These are phyloP conservation scores for Brienomyrus brachyistius DNA, from an alignment of 2,113 vertebrate species.

Conservation along the genomic window DNA sequence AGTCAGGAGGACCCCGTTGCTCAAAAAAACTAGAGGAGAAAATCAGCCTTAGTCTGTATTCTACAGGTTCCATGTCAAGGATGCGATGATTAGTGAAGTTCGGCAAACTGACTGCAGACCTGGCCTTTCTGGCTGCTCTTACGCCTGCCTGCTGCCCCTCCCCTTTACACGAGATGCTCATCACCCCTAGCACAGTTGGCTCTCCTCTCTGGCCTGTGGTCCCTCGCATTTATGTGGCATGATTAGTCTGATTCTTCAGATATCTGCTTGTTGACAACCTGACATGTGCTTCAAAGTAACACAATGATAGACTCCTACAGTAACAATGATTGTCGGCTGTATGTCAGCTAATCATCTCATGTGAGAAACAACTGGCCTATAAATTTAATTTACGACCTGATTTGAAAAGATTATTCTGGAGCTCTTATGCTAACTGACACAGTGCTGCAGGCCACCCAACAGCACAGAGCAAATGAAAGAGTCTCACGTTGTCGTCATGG, in stretches of 20 bases:
- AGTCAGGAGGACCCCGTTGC: not conserved
- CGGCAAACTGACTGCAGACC: not conserved
- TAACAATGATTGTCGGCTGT: not conserved
- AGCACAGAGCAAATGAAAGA: not conserved
- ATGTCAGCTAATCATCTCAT: not conserved
- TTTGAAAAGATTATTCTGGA: not conserved
- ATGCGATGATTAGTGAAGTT: not conserved
- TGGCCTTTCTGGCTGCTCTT: not conserved
- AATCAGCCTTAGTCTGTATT: not conserved
- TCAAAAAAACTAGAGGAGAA: not conserved
- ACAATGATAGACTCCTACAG: not conserved
- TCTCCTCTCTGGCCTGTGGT: not conserved
- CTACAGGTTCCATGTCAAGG: not conserved
- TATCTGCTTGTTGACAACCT: not conserved
- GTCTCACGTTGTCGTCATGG: slow-evolving; percentile 74
- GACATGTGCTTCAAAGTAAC: not conserved
- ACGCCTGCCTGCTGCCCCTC: not conserved
- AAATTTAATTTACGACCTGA: not conserved
- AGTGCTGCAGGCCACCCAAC: not conserved
- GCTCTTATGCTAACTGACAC: not conserved
- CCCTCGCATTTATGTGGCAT: not conserved
- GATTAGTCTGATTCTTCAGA: not conserved
- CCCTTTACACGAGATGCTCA: not conserved
- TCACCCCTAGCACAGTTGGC: not conserved
- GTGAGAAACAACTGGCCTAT: not conserved